Conservation (phyloP, 2,113 vertebrate species). For the Hypocryptadius cinnamomeus region DNA sequence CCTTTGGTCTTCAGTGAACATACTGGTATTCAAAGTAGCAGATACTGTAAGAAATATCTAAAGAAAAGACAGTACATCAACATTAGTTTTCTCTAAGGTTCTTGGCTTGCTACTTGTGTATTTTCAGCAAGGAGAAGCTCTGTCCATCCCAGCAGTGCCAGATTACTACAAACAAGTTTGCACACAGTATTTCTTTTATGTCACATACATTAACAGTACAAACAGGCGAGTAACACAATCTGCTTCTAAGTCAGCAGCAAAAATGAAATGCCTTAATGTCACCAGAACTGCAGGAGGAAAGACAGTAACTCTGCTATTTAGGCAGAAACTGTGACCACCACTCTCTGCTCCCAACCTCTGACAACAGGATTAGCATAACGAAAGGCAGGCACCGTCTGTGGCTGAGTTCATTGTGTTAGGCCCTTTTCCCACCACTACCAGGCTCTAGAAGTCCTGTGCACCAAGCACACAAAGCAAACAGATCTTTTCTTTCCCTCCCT, state of each 20-base stretch:
- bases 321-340: not conserved
- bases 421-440: not conserved
- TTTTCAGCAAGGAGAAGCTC: not conserved
- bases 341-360: not conserved
- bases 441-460: not conserved
- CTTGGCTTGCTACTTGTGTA: not conserved
- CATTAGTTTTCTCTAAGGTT: not conserved
- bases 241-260: not conserved
- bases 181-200: not conserved
- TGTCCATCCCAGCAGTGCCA: not conserved
- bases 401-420: accelerated
- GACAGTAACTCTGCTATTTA: not conserved
- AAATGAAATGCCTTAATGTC: not conserved
- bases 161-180: not conserved
- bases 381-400: not conserved
- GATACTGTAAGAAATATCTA: slow-evolving; percentile 70
- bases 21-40: slow-evolving; percentile 58
- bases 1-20: slow-evolving; percentile 62
- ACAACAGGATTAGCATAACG: not conserved
- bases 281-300: not conserved
- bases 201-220: not conserved
- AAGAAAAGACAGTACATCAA: not conserved
- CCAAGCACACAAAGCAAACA: not conserved
- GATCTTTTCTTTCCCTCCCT: not conserved
- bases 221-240: not conserved